These are phyloP conservation scores for Meandrusa payeni DNA, from an alignment of 2,888 invertebrate species.

Conservation along the genomic window DNA sequence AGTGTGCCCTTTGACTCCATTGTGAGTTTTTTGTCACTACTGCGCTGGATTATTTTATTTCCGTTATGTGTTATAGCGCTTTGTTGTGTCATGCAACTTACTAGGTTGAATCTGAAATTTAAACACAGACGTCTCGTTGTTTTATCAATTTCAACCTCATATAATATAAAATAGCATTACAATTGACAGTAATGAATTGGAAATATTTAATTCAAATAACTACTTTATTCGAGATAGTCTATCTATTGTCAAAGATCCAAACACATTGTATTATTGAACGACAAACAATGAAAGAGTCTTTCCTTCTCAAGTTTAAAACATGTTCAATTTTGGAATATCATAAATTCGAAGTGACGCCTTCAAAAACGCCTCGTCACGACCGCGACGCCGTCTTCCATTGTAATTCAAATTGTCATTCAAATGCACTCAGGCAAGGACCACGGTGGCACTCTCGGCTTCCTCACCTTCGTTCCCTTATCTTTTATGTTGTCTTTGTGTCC, in stretches of 20 bases:
- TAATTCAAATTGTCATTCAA: constrained; percentile 75
- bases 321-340: constrained; percentile 43
- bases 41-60: constrained; percentile 75
- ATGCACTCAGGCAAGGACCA: constrained; percentile 52
- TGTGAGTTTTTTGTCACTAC: constrained; percentile 75
- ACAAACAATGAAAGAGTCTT: constrained; percentile 2
- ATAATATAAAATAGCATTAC: too few species aligned
- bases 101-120: too few species aligned
- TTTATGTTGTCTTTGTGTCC: too few species aligned
- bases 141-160: too few species aligned
- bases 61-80: constrained; percentile 60
- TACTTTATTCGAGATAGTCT: too few species aligned
- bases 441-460: constrained; percentile 72
- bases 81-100: constrained; percentile 59
- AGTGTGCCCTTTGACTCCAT: constrained; percentile 74
- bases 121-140: too few species aligned
- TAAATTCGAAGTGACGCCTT: constrained; percentile 45
- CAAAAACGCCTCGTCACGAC: constrained; percentile 60
- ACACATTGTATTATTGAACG: constrained; percentile 12
- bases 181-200: too few species aligned
- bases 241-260: not conserved
- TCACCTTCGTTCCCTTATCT: too few species aligned
- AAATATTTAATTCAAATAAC: too few species aligned
- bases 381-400: constrained; percentile 67
- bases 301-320: constrained; percentile 9